Conservation (phyloP, 2,113 vertebrate genomes). For the Gallinago jamesoni region DNA sequence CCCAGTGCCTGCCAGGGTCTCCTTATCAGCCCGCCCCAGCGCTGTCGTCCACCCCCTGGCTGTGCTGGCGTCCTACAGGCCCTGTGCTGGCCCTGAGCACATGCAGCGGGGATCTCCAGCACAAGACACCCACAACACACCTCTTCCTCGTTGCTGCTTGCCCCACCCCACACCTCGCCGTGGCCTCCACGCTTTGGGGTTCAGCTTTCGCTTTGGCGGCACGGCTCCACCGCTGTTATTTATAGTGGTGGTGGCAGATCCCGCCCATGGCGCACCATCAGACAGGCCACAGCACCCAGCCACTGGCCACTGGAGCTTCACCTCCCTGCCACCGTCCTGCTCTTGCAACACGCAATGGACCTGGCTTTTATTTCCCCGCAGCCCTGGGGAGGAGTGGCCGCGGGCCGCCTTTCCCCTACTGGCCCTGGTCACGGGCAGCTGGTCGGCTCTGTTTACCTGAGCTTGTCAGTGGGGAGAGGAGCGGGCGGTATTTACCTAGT, state of each 20-base stretch:
- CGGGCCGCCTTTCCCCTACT: neutral
- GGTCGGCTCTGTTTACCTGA: constrained; percentile 44
- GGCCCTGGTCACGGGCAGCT: neutral
- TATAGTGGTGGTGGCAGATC: neutral
- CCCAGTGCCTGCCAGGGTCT: neutral
- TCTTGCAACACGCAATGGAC: neutral
- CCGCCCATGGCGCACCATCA: neutral
- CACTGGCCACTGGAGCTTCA: neutral
- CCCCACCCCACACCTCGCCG: rapidly evolving
- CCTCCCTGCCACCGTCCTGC: rapidly evolving
- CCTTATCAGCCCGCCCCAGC: neutral
- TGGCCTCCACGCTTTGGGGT: neutral
- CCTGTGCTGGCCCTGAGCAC: rapidly evolving
- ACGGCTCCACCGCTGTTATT: neutral
- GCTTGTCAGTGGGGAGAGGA: neutral
- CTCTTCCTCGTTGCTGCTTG: neutral
- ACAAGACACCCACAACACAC: neutral
- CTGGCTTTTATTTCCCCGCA: neutral
- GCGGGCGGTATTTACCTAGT: constrained; percentile 27
- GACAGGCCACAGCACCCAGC: neutral
- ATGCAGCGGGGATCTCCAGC: neutral
- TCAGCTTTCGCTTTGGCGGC: neutral
- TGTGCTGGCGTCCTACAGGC: neutral
- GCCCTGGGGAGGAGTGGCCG: neutral
- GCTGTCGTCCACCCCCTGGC: rapidly evolving